Conservation (phyloP, 92 coral and sea anemone genomes). For the Nematostella vectensis region DNA sequence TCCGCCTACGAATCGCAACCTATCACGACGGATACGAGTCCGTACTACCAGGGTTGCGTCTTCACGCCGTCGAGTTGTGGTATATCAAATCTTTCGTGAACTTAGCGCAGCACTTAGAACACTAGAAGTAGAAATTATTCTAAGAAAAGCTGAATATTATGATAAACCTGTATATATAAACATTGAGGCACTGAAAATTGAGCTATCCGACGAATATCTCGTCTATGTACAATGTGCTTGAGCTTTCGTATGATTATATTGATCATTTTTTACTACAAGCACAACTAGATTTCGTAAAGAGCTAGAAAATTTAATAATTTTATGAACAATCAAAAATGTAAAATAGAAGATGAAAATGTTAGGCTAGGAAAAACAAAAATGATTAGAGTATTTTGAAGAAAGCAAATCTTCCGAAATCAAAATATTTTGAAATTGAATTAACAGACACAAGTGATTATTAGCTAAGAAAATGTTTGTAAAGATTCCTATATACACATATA, state of each 20-base stretch:
- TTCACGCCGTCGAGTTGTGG: slow-evolving; percentile 87
- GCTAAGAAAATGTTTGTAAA: slow-evolving; percentile 26
- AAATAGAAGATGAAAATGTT: slow-evolving; percentile 21
- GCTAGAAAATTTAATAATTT: too few relatives aligned
- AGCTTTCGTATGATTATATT: slow-evolving; percentile 21
- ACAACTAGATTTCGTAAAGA: too few relatives aligned
- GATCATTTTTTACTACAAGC: slow-evolving; percentile 9
- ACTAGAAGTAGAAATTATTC: too few relatives aligned
- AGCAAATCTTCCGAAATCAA: slow-evolving; percentile 71
- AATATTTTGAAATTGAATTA: slow-evolving; percentile 91
- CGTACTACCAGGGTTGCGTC: slow-evolving; percentile 86
- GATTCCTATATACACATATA: slow-evolving; percentile 1
- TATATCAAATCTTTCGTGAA: slow-evolving; percentile 74
- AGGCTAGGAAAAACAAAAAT: slow-evolving; percentile 12
- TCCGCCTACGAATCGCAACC: slow-evolving; percentile 66
- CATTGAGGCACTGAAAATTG: slow-evolving; percentile 12
- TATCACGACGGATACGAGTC: slow-evolving; percentile 66
- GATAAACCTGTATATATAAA: slow-evolving; percentile 7
- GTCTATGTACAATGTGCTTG: slow-evolving; percentile 26
- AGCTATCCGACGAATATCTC: slow-evolving; percentile 3
- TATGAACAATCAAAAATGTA: slow-evolving; percentile 40
- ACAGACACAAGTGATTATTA: slow-evolving; percentile 47
- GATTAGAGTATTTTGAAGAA: slow-evolving; percentile 83
- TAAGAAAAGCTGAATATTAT: slow-evolving; percentile 4
- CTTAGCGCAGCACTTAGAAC: slow-evolving; percentile 35